Evolutionary conservation across 2,888 invertebrate species (phyloP), one percentile per base, ranked within the genome.

Genomic region (Acrobasis consociella): DNA sequence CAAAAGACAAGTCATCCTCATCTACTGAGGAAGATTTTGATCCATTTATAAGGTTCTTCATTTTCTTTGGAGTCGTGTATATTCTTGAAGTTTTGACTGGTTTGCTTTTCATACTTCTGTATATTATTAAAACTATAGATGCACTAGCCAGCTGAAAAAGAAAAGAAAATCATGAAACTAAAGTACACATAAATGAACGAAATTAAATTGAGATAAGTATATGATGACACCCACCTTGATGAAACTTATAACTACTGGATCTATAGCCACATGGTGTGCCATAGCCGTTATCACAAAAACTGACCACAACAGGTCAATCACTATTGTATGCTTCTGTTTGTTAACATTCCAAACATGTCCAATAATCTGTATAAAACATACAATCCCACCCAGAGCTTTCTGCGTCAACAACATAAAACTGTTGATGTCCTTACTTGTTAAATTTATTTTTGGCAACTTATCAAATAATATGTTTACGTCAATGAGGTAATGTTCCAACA

Each of bases 221-320:
- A 13, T 49, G 15, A 22, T 52, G 2, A 38, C 72, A 83, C 84
- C 68, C 72, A 92, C 92, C 88, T 91, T 92, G 69, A 85, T 70
- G 60, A 82, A 74, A 76, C 80, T 83, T 69, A 81, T 79, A 60
- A 80, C 69, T 61, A 84, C 68, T 62, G 83, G 81, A 67, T 86
- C 78, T 65, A 81, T 62, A 62, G 69, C 69, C 67, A 81, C 75
- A 22, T 77, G 71, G 62, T 86, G 77, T 52, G 76, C 77, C 71
- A 88, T 72, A 49, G 81, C 79, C 38, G 82, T 79, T 53, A 84
- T 70, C 59, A 87, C 82, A 80, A 88, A 89, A 61, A 85, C 72
- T 64, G 87, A 76, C 89, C 89, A 91, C 66, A 91, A 76, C 64
- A 88, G 73, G 75, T 91, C 91, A 77, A 86, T 83, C 64, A 82